Base-by-base conservation (phyloP, 2,888 invertebrate species). In the Mechanitis messenoides region DNA sequence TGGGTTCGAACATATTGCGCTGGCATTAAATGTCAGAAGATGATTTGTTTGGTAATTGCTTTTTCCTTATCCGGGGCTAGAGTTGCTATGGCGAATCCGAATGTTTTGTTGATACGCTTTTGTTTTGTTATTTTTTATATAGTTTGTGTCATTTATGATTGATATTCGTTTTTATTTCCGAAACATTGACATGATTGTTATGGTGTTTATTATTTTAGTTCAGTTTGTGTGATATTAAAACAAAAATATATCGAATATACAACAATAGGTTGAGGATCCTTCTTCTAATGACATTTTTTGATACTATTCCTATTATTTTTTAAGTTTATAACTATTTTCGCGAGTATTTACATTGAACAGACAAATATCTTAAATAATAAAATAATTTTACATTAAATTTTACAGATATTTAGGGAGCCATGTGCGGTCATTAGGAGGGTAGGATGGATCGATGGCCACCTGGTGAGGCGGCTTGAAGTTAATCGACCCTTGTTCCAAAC, bases 41-140 rank as follows among this genome's bases (percentile, higher is more conserved):
- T 90, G 89, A 90, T 89, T 89, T 89, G 89, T 88, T 84, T 73
- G 81, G 86, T 89, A 88, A 89, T 88, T 89, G 87, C 79, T 85
- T 87, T 84, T 83, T 83, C 80, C 80, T 75, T 71, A 63, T 77
- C 79, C 76, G 72, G 81, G 84, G 81, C 76, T 69, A 72, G 68
- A 74, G 84, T 87, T 84, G 84, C 82, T 80, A 84, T 77, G 83
- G 74, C 56, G 65, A 68, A 62, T 54, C 60, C 58, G 77, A 76
- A 76, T 82, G 84, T 87, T 87, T 88, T 82, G 85, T 85, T 85
- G 80, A 85, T 87, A 85, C 69, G 68, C 77, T 69, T 73, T 77
- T 84, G 79, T 85, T 84, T 84, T 80, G 78, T 78, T 76, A 73
- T 76, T 75, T 74, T 72, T 75, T 77, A 73, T 63, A 57, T 65